Conservation (phyloP, 1,140 invertebrate genomes). For the Solenopsis invicta region DNA sequence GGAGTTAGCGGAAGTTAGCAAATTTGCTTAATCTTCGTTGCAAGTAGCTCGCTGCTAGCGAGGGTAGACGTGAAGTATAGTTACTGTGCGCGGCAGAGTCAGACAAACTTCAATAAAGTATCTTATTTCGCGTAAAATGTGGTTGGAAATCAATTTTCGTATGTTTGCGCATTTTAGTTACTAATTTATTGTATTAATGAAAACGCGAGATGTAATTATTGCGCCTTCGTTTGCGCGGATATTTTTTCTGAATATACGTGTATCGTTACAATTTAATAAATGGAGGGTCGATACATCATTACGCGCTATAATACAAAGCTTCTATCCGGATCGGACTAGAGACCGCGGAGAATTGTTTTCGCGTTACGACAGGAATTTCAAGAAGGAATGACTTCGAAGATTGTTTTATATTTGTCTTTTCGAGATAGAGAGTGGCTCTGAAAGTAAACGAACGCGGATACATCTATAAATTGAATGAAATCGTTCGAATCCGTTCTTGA, state of each 20-base stretch:
- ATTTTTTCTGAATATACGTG: background rate
- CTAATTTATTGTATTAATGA: conserved; percentile 1
- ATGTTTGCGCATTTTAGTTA: background rate
- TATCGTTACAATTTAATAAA: background rate
- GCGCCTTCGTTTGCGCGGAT: background rate
- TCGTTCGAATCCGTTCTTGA: background rate
- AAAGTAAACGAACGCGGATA: conserved; percentile 31
- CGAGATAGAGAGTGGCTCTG: conserved; percentile 13
- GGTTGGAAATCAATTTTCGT: background rate
- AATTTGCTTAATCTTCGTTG: conserved; percentile 35
- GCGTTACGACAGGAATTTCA: background rate
- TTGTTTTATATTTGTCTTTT: conserved; percentile 49
- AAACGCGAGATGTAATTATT: background rate
- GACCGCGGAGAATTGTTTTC: background rate
- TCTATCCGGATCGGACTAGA: too few relatives aligned
- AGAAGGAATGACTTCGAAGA: conserved; percentile 7
- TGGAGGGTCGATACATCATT: background rate
- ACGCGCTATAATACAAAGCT: background rate
- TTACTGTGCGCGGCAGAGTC: background rate
- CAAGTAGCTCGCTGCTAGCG: conserved; percentile 4
- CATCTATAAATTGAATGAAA: conserved; percentile 25
- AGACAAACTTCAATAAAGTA: background rate
- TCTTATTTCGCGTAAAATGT: background rate
- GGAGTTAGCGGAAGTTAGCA: conserved; percentile 32
- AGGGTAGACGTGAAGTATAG: conserved; percentile 20